A percentile compares a stretch with the other conserved stretches of the same genome.
Evolutionary conservation across 2,113 vertebrate genomes (phyloP).

Genomic region (Anoplopoma fimbria): DNA sequence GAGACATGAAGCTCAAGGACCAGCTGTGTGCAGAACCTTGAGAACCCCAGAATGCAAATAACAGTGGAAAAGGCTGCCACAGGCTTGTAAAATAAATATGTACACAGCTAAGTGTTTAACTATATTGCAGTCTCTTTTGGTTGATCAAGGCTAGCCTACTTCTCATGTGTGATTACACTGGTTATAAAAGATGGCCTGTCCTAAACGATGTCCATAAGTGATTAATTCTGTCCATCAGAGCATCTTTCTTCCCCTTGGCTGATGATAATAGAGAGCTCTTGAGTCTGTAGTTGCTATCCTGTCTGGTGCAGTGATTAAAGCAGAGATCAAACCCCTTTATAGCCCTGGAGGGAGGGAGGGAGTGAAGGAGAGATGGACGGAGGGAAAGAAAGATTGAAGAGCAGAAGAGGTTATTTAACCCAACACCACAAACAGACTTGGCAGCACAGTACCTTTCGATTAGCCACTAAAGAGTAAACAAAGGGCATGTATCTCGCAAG

Average conservation of each 20-base stretch:
- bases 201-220: slow-evolving; percentile 68
- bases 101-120: slow-evolving; percentile 68
- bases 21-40: slow-evolving; percentile 76
- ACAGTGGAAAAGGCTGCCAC: slow-evolving; percentile 57
- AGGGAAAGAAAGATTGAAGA: slow-evolving; percentile 53
- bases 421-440: slow-evolving; percentile 56
- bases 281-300: slow-evolving; percentile 69
- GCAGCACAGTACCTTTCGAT: slow-evolving; percentile 68
- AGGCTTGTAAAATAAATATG: slow-evolving; percentile 77
- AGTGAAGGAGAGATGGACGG: slow-evolving; percentile 32
- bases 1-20: slow-evolving; percentile 77
- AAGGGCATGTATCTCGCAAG: slow-evolving; percentile 63
- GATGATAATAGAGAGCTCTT: slow-evolving; percentile 76
- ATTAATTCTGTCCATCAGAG: slow-evolving; percentile 76
- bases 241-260: slow-evolving; percentile 64
- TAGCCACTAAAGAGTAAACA: slow-evolving; percentile 67
- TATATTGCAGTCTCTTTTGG: slow-evolving; percentile 60
- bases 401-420: slow-evolving; percentile 65
- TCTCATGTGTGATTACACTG: slow-evolving; percentile 66
- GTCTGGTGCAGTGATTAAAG: slow-evolving; percentile 73
- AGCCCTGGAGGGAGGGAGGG: slow-evolving; percentile 38
- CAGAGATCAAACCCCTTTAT: slow-evolving; percentile 64
- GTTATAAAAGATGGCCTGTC: slow-evolving; percentile 63
- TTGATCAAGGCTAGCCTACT: slow-evolving; percentile 58
- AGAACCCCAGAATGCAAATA: slow-evolving; percentile 71